These are phyloP conservation scores for Torymus tubicola DNA, from an alignment of 2,888 invertebrate species.

Conservation along the genomic window DNA sequence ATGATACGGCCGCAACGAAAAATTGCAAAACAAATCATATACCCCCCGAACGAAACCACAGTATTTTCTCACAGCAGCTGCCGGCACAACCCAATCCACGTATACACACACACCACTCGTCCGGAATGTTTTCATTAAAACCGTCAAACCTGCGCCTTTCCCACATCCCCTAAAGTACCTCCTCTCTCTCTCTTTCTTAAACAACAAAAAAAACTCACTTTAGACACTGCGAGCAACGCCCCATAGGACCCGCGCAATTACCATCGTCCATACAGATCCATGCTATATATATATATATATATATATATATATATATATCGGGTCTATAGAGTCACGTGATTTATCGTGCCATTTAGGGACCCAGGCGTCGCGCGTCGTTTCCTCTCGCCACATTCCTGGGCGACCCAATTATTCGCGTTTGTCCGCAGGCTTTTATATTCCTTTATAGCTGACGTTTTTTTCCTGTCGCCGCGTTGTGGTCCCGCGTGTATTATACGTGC, in stretches of 20 bases:
- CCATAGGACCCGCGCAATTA: conserved; percentile 62
- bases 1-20: background rate
- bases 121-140: conserved; percentile 39
- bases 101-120: background rate
- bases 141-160: conserved; percentile 20
- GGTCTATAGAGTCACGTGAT: conserved; percentile 62
- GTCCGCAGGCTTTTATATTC: conserved; percentile 40
- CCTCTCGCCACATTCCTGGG: conserved; percentile 28
- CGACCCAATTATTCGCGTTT: conserved; percentile 48
- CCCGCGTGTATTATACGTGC: background rate
- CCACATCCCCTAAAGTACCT: background rate
- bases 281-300: too few species aligned
- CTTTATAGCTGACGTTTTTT: background rate
- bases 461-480: background rate
- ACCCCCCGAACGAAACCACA: conserved; percentile 2
- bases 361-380: background rate
- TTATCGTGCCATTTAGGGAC: conserved; percentile 63
- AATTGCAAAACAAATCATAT: conserved; percentile 13
- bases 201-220: too few species aligned
- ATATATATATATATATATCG: too few species aligned
- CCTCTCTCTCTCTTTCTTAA: too few species aligned
- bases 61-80: too few species aligned
- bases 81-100: too few species aligned
- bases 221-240: too few species aligned
- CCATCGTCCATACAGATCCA: conserved; percentile 62